These are phyloP conservation scores for Grammomys dolichurus DNA, from an alignment of 2,113 vertebrate genomes.

Conservation along the genomic window DNA sequence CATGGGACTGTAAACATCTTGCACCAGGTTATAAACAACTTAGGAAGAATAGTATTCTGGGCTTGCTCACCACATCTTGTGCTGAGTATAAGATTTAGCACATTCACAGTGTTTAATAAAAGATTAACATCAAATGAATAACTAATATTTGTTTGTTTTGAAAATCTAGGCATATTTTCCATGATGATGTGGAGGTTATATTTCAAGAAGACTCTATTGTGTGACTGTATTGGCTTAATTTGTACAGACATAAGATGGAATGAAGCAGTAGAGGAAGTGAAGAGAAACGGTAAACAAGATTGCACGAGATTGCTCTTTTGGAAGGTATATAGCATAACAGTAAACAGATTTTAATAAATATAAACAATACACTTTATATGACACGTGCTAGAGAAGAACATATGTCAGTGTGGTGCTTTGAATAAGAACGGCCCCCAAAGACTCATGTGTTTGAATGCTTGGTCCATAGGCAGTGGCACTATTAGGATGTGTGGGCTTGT, in stretches of 20 bases:
- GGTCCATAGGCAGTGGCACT: not conserved
- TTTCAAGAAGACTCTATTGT: not conserved
- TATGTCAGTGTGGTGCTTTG: not conserved
- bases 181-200: not conserved
- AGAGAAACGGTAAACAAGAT: not conserved
- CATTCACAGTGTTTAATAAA: not conserved
- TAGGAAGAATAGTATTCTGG: not conserved
- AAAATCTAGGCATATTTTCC: not conserved
- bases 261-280: not conserved
- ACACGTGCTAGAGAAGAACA: not conserved
- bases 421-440: not conserved
- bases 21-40: slow-evolving; percentile 29
- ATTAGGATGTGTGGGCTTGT: not conserved
- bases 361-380: not conserved
- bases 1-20: not conserved
- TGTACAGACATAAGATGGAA: not conserved
- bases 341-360: not conserved
- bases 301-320: not conserved
- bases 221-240: not conserved
- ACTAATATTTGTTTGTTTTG: slow-evolving; percentile 4
- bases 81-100: not conserved
- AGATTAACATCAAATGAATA: not conserved
- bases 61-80: not conserved
- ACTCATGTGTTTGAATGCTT: not conserved
- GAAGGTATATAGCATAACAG: not conserved